Evolutionary conservation across 2,113 vertebrate species (phyloP).

Genomic region (Axis porcinus): DNA sequence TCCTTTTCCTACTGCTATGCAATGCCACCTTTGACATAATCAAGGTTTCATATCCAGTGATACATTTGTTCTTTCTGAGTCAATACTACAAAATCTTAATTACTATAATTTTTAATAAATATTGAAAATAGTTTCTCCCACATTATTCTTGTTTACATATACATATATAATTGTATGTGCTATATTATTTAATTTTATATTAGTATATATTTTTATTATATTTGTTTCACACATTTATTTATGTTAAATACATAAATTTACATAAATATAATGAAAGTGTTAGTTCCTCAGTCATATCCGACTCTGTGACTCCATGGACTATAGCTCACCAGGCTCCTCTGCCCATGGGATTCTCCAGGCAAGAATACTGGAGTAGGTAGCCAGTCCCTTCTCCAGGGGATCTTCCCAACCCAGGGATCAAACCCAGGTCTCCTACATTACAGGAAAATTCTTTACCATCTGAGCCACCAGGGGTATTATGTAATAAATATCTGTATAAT

Average conservation of each 20-base stretch:
- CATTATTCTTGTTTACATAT: not conserved
- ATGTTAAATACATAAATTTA: not conserved
- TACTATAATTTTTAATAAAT: constrained; percentile 17
- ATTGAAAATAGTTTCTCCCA: not conserved
- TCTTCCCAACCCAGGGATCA: not conserved
- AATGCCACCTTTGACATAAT: not conserved
- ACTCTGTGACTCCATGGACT: not conserved
- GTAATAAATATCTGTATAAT: not conserved
- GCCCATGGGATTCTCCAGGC: not conserved
- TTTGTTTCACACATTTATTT: not conserved
- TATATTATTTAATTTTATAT: not conserved
- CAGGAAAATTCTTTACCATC: not conserved
- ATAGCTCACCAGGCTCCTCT: not conserved
- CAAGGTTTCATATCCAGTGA: not conserved
- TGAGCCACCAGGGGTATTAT: not conserved
- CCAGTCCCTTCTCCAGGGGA: not conserved
- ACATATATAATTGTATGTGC: not conserved
- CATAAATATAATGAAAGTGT: not conserved
- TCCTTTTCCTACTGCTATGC: not conserved
- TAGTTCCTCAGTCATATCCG: not conserved
- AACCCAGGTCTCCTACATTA: not conserved
- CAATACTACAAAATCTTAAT: not conserved
- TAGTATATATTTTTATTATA: not conserved
- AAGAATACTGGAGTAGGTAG: not conserved
- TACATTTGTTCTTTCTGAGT: not conserved